phyloP scores from a whole-genome alignment of 1,140 invertebrate genomes.

The Drosophila pseudoananassae region DNA sequence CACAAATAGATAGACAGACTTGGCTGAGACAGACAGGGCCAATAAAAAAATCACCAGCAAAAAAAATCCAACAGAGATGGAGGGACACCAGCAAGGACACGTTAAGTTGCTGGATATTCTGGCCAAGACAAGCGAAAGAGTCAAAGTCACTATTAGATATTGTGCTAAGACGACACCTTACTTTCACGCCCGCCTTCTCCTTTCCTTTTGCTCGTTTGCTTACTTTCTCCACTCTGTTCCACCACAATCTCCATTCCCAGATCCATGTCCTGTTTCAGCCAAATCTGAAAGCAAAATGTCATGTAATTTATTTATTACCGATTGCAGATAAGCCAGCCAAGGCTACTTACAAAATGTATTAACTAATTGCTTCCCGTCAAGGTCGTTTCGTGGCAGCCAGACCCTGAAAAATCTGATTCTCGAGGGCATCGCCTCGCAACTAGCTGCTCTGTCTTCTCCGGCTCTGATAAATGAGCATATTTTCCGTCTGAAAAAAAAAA shows the following conservation, averaged over 20 bases:
- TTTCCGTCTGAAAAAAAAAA: constrained; percentile 15
- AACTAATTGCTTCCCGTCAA: constrained; percentile 68
- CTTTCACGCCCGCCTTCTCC: constrained; percentile 9
- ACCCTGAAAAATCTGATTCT: constrained; percentile 51
- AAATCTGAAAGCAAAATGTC: constrained; percentile 43
- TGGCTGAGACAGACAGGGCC: constrained; percentile 57
- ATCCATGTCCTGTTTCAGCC: neutral
- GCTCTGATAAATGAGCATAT: constrained; percentile 52
- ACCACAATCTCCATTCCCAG: neutral
- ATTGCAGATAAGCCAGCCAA: constrained; percentile 58
- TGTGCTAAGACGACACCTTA: constrained; percentile 44
- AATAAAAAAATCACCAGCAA: constrained; percentile 50
- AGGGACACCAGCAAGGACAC: constrained; percentile 16
- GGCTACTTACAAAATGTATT: constrained; percentile 63
- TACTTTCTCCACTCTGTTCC: too few species aligned
- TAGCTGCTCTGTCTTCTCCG: constrained; percentile 28
- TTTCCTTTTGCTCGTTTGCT: neutral
- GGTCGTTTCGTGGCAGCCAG: constrained; percentile 26
- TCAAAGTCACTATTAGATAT: constrained; percentile 52
- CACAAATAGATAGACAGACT: constrained; percentile 48
- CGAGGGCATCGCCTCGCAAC: constrained; percentile 41
- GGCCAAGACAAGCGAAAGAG: constrained; percentile 40
- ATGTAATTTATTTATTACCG: constrained; percentile 74
- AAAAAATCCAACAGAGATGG: constrained; percentile 11
- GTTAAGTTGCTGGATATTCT: constrained; percentile 40